A percentile compares a stretch with the other conserved stretches of the same genome.
Evolutionary conservation across 1,140 invertebrate genomes (phyloP).

Genomic region (Anagrus nilaparvatae): DNA sequence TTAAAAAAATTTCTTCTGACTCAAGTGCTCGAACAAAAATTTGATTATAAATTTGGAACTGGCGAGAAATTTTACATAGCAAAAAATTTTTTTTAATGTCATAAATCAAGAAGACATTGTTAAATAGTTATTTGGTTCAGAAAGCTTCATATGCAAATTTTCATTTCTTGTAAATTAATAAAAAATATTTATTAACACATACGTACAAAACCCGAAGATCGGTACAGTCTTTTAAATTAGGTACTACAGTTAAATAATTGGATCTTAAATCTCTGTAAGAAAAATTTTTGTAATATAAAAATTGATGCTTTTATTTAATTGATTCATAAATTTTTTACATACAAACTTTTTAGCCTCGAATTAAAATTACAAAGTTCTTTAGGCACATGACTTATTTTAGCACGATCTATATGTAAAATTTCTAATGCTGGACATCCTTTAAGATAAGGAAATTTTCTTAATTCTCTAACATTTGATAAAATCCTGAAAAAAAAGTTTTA

Average conservation of each 20-base stretch:
- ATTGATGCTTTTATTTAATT: constrained; percentile 12
- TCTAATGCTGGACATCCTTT: constrained; percentile 69
- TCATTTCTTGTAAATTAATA: constrained; percentile 4
- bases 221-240: constrained; percentile 60
- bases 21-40: too few relatives aligned
- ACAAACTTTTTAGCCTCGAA: constrained; percentile 77
- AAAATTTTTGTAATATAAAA: constrained; percentile 4
- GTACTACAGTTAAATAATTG: constrained; percentile 61
- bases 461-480: constrained; percentile 70
- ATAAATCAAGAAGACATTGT: background rate
- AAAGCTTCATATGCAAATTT: background rate
- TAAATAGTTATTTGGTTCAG: background rate
- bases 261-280: constrained; percentile 71
- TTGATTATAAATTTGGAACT: too few relatives aligned
- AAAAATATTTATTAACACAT: constrained; percentile 20
- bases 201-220: constrained; percentile 84
- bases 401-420: constrained; percentile 70
- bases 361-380: constrained; percentile 63
- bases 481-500: constrained; percentile 56
- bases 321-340: constrained; percentile 42
- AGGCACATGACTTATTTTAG: constrained; percentile 61
- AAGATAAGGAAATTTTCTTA: constrained; percentile 70
- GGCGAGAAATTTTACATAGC: too few relatives aligned
- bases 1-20: too few relatives aligned
- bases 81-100: background rate